A percentile compares a stretch with the other conserved stretches of the same genome.
Evolutionary conservation across 2,113 vertebrate genomes (phyloP).

Genomic region (Nesoenas mayeri): DNA sequence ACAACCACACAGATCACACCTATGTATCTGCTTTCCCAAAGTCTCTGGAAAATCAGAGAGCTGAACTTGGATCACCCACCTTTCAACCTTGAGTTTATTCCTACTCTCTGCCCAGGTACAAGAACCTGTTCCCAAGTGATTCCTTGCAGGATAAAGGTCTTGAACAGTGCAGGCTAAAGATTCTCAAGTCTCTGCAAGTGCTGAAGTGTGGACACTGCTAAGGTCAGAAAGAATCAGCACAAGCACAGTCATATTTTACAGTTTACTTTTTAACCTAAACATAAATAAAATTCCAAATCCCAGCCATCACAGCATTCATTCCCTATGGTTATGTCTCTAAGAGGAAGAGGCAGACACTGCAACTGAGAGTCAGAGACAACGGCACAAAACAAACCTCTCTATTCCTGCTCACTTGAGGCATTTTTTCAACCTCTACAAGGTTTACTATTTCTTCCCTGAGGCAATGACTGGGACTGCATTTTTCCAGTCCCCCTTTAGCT

Average conservation of each 20-base stretch:
- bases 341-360: not conserved
- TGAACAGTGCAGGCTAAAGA: not conserved
- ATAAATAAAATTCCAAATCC: not conserved
- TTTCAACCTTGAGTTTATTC: not conserved
- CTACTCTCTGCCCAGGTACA: not conserved
- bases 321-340: not conserved
- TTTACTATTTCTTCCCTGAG: constrained; percentile 43
- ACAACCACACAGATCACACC: not conserved
- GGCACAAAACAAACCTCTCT: not conserved
- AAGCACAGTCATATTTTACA: not conserved
- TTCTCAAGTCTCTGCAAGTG: not conserved
- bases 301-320: not conserved
- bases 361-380: not conserved
- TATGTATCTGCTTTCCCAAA: not conserved
- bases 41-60: not conserved
- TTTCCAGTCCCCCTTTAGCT: not conserved
- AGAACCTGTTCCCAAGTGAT: not conserved
- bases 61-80: not conserved
- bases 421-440: not conserved
- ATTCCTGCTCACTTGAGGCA: not conserved
- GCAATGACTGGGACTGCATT: constrained; percentile 8
- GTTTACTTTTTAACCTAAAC: not conserved
- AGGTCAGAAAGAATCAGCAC: not conserved
- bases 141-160: not conserved
- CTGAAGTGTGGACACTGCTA: not conserved